phyloP scores from a whole-genome alignment of 1,140 invertebrate species.

The Leptopilina boulardi region DNA sequence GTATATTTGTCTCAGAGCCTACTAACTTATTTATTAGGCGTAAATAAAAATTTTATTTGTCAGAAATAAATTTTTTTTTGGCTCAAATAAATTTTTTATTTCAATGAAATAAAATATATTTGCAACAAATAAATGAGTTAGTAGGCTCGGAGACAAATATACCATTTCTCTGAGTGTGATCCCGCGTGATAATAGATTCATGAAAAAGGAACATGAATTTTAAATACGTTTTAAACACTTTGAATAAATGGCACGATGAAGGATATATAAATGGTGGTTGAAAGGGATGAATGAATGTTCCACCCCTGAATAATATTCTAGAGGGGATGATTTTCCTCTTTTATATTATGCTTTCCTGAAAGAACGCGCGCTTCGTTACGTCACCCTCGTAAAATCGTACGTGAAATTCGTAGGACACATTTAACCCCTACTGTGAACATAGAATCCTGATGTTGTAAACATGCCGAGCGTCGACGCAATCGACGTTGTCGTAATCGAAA shows the following conservation, averaged over 20 bases:
- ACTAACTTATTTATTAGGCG: too few relatives aligned
- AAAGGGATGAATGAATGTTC: neutral
- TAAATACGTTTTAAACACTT: too few relatives aligned
- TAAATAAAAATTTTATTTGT: too few relatives aligned
- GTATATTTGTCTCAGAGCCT: too few relatives aligned
- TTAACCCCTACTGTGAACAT: conserved; percentile 55
- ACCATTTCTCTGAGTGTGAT: too few relatives aligned
- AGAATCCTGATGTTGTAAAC: conserved; percentile 63
- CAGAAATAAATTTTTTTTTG: too few relatives aligned
- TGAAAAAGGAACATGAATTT: too few relatives aligned
- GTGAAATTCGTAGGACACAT: neutral
- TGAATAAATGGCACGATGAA: neutral
- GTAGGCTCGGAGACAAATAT: too few relatives aligned
- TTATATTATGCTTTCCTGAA: conserved; percentile 60
- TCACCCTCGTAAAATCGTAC: conserved; percentile 61
- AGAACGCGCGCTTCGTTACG: conserved; percentile 73
- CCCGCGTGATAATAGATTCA: too few relatives aligned
- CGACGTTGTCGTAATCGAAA: conserved; percentile 27
- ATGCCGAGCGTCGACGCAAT: conserved; percentile 68
- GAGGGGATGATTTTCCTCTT: neutral
- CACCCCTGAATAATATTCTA: neutral
- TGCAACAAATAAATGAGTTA: too few relatives aligned
- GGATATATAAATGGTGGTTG: neutral
- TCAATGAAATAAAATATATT: too few relatives aligned
- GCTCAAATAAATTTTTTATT: too few relatives aligned